These are phyloP conservation scores for Nebria ingens DNA, from an alignment of 1,140 invertebrate species.

Conservation along the genomic window DNA sequence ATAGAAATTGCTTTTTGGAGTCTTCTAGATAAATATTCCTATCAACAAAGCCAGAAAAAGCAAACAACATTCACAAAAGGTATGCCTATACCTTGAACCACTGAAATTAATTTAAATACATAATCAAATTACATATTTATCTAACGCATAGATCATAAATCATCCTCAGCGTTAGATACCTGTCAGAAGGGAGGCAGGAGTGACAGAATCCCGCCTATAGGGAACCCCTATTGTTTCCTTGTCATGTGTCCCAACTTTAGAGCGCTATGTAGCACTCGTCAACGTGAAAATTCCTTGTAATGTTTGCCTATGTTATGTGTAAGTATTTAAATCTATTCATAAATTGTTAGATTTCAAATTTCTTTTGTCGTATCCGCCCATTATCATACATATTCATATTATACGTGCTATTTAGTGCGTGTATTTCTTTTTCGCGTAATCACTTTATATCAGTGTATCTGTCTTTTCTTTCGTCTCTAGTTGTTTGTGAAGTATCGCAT, in stretches of 20 bases:
- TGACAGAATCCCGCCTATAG: not conserved
- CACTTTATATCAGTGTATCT: no score
- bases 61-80: no score
- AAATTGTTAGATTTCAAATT: not conserved
- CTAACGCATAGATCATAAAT: not conserved
- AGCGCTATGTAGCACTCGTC: not conserved
- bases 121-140: not conserved
- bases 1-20: no score
- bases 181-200: no score
- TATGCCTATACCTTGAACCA: no score
- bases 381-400: no score
- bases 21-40: no score
- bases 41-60: not conserved
- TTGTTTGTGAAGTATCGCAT: not conserved
- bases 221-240: not conserved
- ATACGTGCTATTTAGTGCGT: no score
- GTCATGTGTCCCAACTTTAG: not conserved
- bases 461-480: not conserved
- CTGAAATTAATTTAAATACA: not conserved
- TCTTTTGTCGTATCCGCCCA: not conserved
- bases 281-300: not conserved
- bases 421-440: no score
- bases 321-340: not conserved
- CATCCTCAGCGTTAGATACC: not conserved
- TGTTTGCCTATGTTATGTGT: not conserved